Base-by-base conservation (phyloP, 35 echinoderm and acorn worm genomes). In the Lytechinus variegatus region DNA sequence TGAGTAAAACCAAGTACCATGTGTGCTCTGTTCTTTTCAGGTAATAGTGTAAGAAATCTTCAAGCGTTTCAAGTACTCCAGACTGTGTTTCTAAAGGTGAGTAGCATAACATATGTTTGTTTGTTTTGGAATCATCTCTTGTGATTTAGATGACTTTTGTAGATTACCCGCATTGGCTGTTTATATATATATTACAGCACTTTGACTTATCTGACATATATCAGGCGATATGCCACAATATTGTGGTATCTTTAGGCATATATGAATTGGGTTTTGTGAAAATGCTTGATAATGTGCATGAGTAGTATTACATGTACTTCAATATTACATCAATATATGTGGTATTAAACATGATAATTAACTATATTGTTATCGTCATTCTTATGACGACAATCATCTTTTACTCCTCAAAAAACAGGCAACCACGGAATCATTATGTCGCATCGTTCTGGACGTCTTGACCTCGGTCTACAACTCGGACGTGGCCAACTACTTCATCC, bases 21-120 rank as follows among this genome's bases (percentile, higher is more conserved):
- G 19, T 24, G 21, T 79, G 21, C 14, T 7, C 66, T 90, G 1
- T 9, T 44, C 24, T 52, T 90, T 6, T n/a, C 96, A 99, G 98
- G 97, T 61, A 95, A 98, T 29, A 99, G 97, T 94, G 98, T 99
- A 27, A 95, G 95, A 91, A 99, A 99, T 97, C 96, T 99, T 87
- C 98, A 99, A 92, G 97, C 98, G 87, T 99, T 99, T 94, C 98
- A 99, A 96, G 98, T 99, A 14, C 87, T 99, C 52, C 98, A 99
- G 95, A 99, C 98, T 28, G 97, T 98, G 94, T 99, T 99, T 96
- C 97, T 99, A 29, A 99, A 99, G 97, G 98, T 99, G 86, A 95
- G 95, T 93, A 28, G n/a, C 66, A 21, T 79, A 19, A 79, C 19
- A 6, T n/a, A 6, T 79, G 66, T n/a, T n/a, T 44, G 33, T 44